Evolutionary conservation across 2,113 vertebrate genomes (phyloP), one percentile per base, ranked within the genome.

Genomic region (Urocitellus parryii): DNA sequence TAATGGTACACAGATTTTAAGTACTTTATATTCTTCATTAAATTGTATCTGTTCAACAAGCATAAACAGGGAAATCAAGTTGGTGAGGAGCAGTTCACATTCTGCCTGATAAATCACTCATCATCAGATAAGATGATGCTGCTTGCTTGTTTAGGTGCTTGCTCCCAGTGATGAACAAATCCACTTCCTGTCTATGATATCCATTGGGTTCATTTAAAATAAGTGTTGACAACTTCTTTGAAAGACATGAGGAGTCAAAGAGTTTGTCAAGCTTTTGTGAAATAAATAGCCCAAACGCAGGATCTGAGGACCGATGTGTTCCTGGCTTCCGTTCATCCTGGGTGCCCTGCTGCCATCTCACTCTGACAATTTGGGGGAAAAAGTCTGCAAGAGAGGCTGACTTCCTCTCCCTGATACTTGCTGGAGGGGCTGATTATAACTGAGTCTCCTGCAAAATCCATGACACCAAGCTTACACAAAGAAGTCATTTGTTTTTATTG

Each of bases 1-100:
- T 98, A 98, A 98, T 99, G 98, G 98, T 97, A 98, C 98, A 98
- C 94, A 97, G 96, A 98, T 98, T 98, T 98, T 98, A 99, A 99
- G 98, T 98, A 98, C 97, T 98, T 98, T 97, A 96, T 98, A 98
- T 98, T 98, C 98, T 98, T 98, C 97, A 98, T 98, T 98, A 98
- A 98, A 98, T 97, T 98, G 98, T 98, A 98, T 98, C 98, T 98
- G 97, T 98, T 98, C 98, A 98, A 98, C 98, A 98, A 98, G 98
- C 97, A 96, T 98, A 98, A 98, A 98, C 97, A 98, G 97, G 94
- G 98, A 98, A 98, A 98, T 98, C 97, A 96, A 96, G 92, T 97
- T 80, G 45, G 97, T 95, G 94, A 96, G 95, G 77, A 98, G 86
- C 93, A 98, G 95, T 96, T 97, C 98, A 97, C 56, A 4, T 98